A percentile compares a stretch with the other conserved stretches of the same genome.
Evolutionary conservation across 2,888 invertebrate genomes (phyloP).

Genomic region (Aphodius granarius): DNA sequence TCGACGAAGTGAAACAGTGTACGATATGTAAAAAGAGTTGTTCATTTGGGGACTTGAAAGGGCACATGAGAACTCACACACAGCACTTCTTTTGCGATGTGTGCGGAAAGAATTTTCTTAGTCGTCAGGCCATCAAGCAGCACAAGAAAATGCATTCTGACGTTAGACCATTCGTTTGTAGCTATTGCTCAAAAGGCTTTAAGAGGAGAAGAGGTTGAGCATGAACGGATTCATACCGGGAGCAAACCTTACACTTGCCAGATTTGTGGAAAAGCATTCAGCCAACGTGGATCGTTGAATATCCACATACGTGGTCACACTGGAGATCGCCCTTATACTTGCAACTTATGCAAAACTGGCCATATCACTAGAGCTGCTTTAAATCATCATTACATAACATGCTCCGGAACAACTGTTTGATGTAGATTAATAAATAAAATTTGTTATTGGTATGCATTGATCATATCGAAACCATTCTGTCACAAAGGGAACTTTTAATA

Average conservation of each 20-base stretch:
- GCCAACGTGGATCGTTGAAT: constrained; percentile 33
- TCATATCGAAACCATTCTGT: no score
- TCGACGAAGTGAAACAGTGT: constrained; percentile 31
- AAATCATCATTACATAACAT: constrained; percentile 62
- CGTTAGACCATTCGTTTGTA: constrained; percentile 39
- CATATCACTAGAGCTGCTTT: constrained; percentile 37
- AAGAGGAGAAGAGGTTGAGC: constrained; percentile 37
- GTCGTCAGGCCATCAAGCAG: constrained; percentile 36
- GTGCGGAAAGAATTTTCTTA: constrained; percentile 44
- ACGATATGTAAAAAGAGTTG: constrained; percentile 47
- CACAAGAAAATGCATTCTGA: constrained; percentile 41
- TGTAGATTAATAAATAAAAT: neutral
- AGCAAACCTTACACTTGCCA: constrained; percentile 40
- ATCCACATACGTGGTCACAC: constrained; percentile 37
- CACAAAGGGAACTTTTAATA: no score
- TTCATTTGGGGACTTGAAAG: constrained; percentile 44
- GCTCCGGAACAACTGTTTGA: constrained; percentile 39
- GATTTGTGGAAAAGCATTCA: constrained; percentile 39
- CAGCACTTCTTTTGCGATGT: constrained; percentile 46
- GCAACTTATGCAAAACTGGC: constrained; percentile 37
- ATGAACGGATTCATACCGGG: constrained; percentile 41
- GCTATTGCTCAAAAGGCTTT: constrained; percentile 41
- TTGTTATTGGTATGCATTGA: constrained; percentile 22
- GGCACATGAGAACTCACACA: constrained; percentile 49
- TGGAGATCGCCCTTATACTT: constrained; percentile 39